Evolutionary conservation across 1,140 invertebrate genomes (phyloP), one percentile per base, ranked within the genome.

Genomic region (Dermatophagoides farinae): DNA sequence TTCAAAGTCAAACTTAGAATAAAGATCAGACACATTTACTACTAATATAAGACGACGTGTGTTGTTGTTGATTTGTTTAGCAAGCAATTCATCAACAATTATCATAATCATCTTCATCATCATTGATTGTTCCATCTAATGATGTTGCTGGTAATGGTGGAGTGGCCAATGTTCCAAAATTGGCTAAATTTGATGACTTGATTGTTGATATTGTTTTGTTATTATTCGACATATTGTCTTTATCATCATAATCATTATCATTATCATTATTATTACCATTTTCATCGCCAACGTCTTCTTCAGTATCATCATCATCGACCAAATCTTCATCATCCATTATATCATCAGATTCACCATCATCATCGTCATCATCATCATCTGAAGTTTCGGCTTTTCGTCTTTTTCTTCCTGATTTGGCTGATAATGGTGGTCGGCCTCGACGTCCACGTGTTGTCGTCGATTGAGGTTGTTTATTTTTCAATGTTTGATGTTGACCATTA

Each of bases 241-340:
- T 10, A 44, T 44, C 14, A 44, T 44, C 14, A 44, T 44, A 2
- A 44, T n/a, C 18, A 20, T n/a, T 44, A 20, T n/a, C 18, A 44
- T 5, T 10, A 20, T 16, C 5, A 5, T 44, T 10, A 44, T n/a
- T 44, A 44, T 55, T 25, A 25, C 5, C 16, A 22, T 60, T 51
- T 18, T 60, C 58, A 51, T 60, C 47, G 6, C 50, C 58, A 37
- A 10, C 44, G 6, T 60, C 58, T 22, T 60, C 58, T 6, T 49
- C 54, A n/a, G 1, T 20, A 40, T 10, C 31, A 11, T 38, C 44
- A 5, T 49, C 58, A 10, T 16, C 40, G 6, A 2, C 40, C 4
- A 5, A 1, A 50, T 59, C 23, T 31, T 50, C 44, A 9, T 37
- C 44, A 39, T 47, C 44, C 4, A 52, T 14, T 22, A 9, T 6